A percentile compares a stretch with the other conserved stretches of the same genome.
These are phyloP conservation scores for Eupelmus urozonus DNA, from an alignment of 2,888 invertebrate genomes.

Conservation along the genomic window DNA sequence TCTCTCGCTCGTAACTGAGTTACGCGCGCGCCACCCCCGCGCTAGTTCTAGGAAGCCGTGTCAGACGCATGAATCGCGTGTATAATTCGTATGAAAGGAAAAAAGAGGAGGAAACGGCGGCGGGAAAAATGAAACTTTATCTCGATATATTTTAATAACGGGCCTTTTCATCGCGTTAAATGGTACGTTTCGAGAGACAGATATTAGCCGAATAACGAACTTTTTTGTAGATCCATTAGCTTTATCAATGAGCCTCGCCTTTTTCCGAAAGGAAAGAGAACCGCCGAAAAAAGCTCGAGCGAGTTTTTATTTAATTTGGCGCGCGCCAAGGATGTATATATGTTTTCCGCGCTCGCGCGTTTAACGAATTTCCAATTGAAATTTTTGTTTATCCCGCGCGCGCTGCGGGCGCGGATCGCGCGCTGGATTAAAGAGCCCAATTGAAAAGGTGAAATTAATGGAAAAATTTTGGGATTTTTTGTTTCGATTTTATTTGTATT, in stretches of 20 bases:
- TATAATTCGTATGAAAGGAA: background rate
- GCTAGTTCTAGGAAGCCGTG: no score
- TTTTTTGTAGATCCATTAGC: slow-evolving; percentile 42
- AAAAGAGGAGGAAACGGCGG: background rate
- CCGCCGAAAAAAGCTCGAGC: background rate
- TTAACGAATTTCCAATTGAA: slow-evolving; percentile 53
- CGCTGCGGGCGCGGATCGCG: background rate
- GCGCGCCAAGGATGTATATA: slow-evolving; percentile 13
- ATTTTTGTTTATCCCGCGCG: slow-evolving; percentile 37
- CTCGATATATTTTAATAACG: slow-evolving; percentile 49
- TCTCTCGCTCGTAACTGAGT: slow-evolving; percentile 23
- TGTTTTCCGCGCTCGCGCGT: slow-evolving; percentile 13
- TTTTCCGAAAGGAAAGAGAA: background rate
- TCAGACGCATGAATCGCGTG: slow-evolving; percentile 35
- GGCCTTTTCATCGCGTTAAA: slow-evolving; percentile 36
- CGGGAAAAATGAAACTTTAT: slow-evolving; percentile 30
- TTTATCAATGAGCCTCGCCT: slow-evolving; percentile 36
- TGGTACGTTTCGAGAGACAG: slow-evolving; percentile 36
- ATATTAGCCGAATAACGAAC: slow-evolving; percentile 45
- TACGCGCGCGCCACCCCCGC: no score
- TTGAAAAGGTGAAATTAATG: slow-evolving; percentile 16
- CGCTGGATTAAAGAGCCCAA: slow-evolving; percentile 27
- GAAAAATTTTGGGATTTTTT: slow-evolving; percentile 13
- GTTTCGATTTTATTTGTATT: no score
- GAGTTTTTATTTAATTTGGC: slow-evolving; percentile 50